Evolutionary conservation across 2,888 invertebrate genomes (phyloP).

Genomic region (Spisula solida): DNA sequence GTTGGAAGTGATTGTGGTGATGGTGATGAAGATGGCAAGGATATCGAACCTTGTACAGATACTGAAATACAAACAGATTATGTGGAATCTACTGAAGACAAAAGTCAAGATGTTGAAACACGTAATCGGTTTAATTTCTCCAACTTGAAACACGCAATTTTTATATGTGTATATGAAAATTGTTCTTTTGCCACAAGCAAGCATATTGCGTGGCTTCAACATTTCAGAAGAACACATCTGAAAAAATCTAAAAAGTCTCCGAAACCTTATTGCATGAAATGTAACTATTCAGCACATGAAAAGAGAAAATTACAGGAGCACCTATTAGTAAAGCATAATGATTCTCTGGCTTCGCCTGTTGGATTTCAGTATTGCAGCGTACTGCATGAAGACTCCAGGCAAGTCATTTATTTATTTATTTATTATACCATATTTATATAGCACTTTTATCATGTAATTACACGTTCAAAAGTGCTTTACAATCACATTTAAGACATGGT

Average conservation of each 20-base stretch:
- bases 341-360: background rate
- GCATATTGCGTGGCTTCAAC: background rate
- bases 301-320: constrained; percentile 22
- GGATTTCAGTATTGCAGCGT: constrained; percentile 14
- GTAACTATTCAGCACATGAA: background rate
- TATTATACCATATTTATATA: too few species aligned
- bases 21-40: background rate
- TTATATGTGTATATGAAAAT: background rate
- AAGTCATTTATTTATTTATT: too few species aligned
- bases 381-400: background rate
- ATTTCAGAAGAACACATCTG: background rate
- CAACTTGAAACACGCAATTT: background rate
- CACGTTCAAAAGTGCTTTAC: too few species aligned
- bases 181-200: background rate
- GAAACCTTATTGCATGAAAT: constrained; percentile 8
- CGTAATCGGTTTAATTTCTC: background rate
- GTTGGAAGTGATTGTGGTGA: background rate
- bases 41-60: background rate
- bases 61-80: background rate
- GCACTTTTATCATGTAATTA: too few species aligned
- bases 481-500: too few species aligned
- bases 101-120: background rate
- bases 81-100: background rate
- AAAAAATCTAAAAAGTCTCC: background rate
- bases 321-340: constrained; percentile 27